These are phyloP conservation scores for Ferdinandea cuprea DNA, from an alignment of 2,888 invertebrate genomes.

Conservation along the genomic window DNA sequence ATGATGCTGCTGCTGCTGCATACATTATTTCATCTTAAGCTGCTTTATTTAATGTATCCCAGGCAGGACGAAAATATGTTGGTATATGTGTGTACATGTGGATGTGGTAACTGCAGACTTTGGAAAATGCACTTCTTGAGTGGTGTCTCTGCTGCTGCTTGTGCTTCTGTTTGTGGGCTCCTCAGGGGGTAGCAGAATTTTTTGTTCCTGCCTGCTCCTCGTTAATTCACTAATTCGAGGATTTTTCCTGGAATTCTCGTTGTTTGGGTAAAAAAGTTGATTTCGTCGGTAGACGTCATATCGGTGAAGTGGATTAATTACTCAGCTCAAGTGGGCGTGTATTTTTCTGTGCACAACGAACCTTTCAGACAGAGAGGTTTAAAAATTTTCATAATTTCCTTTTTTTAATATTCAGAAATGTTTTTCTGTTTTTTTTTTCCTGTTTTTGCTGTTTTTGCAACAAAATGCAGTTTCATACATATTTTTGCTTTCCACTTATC, in stretches of 20 bases:
- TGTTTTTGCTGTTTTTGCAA: no score
- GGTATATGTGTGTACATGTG: not conserved
- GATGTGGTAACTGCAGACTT: constrained; percentile 48
- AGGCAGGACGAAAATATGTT: constrained; percentile 32
- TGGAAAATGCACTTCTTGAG: constrained; percentile 70
- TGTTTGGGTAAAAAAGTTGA: constrained; percentile 40
- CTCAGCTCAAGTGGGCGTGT: constrained; percentile 73
- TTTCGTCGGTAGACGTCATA: constrained; percentile 60
- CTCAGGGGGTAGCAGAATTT: constrained; percentile 31
- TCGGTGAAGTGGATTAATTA: constrained; percentile 72
- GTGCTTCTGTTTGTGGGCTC: constrained; percentile 44
- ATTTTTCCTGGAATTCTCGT: constrained; percentile 46
- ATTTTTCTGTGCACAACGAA: constrained; percentile 54
- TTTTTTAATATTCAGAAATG: constrained; percentile 1
- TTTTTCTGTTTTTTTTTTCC: constrained; percentile 6
- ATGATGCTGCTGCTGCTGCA: constrained; percentile 50
- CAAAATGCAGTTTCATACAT: not conserved
- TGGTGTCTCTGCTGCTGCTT: constrained; percentile 53
- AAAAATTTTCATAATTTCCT: constrained; percentile 55
- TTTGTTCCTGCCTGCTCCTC: constrained; percentile 24
- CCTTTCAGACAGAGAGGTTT: constrained; percentile 57
- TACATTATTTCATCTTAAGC: constrained; percentile 67
- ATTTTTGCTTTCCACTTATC: not conserved
- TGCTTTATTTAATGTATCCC: constrained; percentile 56
- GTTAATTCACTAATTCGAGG: constrained; percentile 63